phyloP scores from a whole-genome alignment of 2,113 vertebrate genomes.

The Siphamia tubifer region DNA sequence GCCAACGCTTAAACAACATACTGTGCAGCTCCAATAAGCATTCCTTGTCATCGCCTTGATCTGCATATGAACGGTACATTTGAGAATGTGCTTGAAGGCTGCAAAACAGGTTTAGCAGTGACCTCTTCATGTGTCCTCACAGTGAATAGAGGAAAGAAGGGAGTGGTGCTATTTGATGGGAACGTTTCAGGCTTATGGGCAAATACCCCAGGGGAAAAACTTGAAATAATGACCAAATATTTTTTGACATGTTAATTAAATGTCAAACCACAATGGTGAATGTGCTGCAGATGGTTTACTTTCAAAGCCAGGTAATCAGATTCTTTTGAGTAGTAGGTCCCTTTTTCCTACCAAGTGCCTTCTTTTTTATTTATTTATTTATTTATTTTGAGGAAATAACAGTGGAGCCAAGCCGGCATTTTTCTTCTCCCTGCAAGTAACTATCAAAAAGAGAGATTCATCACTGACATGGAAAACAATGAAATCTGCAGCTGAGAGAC shows the following conservation, averaged over 20 bases:
- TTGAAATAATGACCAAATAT: slow-evolving; percentile 64
- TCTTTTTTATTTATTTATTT: neutral
- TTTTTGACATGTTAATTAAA: slow-evolving; percentile 70
- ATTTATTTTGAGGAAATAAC: slow-evolving; percentile 54
- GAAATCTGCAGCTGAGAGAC: slow-evolving; percentile 64
- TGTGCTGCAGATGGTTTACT: slow-evolving; percentile 38
- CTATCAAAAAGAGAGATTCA: slow-evolving; percentile 72
- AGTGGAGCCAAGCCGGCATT: slow-evolving; percentile 43
- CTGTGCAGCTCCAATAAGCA: no score
- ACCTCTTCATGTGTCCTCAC: slow-evolving; percentile 32
- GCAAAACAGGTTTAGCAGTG: slow-evolving; percentile 20
- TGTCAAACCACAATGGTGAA: slow-evolving; percentile 58
- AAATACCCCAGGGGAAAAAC: slow-evolving; percentile 34
- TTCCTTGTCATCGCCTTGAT: slow-evolving; percentile 11
- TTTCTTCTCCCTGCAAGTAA: slow-evolving; percentile 60
- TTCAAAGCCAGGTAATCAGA: slow-evolving; percentile 55
- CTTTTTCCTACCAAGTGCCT: slow-evolving; percentile 14
- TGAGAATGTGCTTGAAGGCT: neutral
- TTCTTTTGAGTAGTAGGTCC: slow-evolving; percentile 13
- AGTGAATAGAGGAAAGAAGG: slow-evolving; percentile 21
- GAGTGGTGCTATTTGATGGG: slow-evolving; percentile 43
- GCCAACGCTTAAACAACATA: no score
- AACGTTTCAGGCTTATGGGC: slow-evolving; percentile 55
- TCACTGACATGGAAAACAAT: slow-evolving; percentile 79
- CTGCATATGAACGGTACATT: slow-evolving; percentile 12